Base-by-base conservation (phyloP, 2,888 invertebrate genomes). In the Rhingia rostrata region DNA sequence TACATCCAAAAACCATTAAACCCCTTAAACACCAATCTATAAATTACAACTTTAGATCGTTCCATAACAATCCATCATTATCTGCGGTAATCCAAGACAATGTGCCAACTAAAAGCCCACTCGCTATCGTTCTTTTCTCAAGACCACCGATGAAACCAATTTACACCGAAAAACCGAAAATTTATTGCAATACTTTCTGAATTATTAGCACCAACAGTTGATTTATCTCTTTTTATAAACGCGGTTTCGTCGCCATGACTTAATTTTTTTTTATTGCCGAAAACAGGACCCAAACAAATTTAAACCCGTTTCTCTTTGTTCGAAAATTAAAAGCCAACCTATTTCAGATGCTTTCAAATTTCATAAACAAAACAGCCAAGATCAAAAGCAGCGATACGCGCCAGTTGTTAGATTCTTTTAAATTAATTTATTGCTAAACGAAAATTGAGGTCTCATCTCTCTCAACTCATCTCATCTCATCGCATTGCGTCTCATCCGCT, bases 341-440 rank as follows among this genome's bases (percentile, higher is more conserved):
- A 12, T 35, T 32, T 30, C 14, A 63, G 30, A 58, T 12, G 47
- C 53, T 35, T 47, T 53, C 43, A 35, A 49, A 58, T 3, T 53
- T 64, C 39, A 77, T 9, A 67, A 54, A 69, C 41, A 67, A 78
- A 78, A 64, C 41, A 7, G n/a, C 35, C 10, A 51, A 80, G 80
- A 84, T 80, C 80, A 75, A 80, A 80, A 53, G 61, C 64, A 53
- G 61, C 64, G 70, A 84, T 80, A 74, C 32, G 53, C 4, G 41
- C 22, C 60, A 53, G 56, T 7, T 69, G 74, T 84, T 74, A 70
- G 69, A 43, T 70, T 74, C 74, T 70, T 70, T 22, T 22, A 22
- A 74, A 84, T 84, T 84, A 84, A 84, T 84, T 84, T 84, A 84
- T 84, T 75, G 80, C 74, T 58, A 63, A 37, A 69, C 78, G 61